phyloP scores from a whole-genome alignment of 2,888 invertebrate genomes.

The Cylindroiulus punctatus region DNA sequence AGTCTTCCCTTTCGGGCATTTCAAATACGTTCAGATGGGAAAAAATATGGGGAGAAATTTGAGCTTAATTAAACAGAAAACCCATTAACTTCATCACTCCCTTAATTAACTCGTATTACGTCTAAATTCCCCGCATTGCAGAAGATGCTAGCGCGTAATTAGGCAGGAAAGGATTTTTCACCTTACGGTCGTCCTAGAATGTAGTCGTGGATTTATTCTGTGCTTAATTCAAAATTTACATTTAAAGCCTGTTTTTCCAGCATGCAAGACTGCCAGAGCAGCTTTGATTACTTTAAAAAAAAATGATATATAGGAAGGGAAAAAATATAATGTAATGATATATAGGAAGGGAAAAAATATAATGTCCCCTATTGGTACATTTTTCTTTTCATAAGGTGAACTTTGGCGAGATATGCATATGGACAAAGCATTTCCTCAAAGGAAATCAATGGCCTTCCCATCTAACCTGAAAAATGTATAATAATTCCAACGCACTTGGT shows the following conservation, averaged over 20 bases:
- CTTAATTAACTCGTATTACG: slow-evolving; percentile 40
- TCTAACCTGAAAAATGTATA: slow-evolving; percentile 35
- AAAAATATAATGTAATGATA: background rate
- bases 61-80: slow-evolving; percentile 15
- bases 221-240: background rate
- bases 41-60: background rate
- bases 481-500: slow-evolving; percentile 19
- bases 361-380: background rate
- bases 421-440: slow-evolving; percentile 30
- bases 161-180: background rate
- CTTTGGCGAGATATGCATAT: background rate
- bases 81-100: slow-evolving; percentile 39
- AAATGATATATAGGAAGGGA: background rate
- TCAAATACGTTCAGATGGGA: background rate
- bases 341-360: background rate
- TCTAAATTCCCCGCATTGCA: background rate
- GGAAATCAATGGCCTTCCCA: slow-evolving; percentile 40
- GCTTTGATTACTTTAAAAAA: too few relatives aligned
- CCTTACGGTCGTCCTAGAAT: too few relatives aligned
- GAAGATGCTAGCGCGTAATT: background rate
- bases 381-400: background rate
- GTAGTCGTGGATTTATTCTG: background rate
- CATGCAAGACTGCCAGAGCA: too few relatives aligned
- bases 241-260: too few relatives aligned
- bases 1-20: background rate